Evolutionary conservation across 2,113 vertebrate genomes (phyloP).

Genomic region (Uropsilus gracilis): DNA sequence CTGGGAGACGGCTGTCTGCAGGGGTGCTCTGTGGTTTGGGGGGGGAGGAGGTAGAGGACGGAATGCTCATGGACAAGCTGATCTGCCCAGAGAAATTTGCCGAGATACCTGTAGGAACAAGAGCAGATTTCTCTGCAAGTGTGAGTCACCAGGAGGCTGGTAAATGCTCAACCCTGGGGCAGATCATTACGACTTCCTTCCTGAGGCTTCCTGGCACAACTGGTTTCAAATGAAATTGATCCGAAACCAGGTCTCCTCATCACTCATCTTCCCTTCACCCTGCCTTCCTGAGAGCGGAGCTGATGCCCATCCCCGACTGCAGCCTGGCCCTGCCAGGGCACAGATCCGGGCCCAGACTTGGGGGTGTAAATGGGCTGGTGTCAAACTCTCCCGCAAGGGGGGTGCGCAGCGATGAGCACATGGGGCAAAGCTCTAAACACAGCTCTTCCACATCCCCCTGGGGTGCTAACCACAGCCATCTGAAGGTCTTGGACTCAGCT

Average conservation of each 20-base stretch:
- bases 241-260: conserved; percentile 39
- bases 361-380: conserved; percentile 44
- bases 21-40: background rate
- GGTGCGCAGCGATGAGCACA: background rate
- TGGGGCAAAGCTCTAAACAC: background rate
- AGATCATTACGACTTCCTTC: conserved; percentile 44
- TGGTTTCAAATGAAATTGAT: conserved; percentile 46
- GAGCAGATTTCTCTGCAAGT: conserved; percentile 21
- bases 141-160: conserved; percentile 34
- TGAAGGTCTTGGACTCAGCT: background rate
- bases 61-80: background rate
- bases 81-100: conserved; percentile 22
- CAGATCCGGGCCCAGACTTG: background rate
- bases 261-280: background rate
- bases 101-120: conserved; percentile 36
- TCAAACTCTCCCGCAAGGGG: background rate
- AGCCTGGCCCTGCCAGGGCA: background rate
- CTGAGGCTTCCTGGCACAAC: conserved; percentile 58
- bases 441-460: background rate
- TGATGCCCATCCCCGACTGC: background rate
- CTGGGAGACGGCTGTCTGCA: background rate
- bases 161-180: conserved; percentile 2
- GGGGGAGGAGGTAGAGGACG: background rate
- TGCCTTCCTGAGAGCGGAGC: background rate
- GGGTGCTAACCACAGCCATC: background rate